A percentile compares a stretch with the other conserved stretches of the same genome.
Evolutionary conservation across 2,113 vertebrate species (phyloP).

Genomic region (Hemiscyllium ocellatum): DNA sequence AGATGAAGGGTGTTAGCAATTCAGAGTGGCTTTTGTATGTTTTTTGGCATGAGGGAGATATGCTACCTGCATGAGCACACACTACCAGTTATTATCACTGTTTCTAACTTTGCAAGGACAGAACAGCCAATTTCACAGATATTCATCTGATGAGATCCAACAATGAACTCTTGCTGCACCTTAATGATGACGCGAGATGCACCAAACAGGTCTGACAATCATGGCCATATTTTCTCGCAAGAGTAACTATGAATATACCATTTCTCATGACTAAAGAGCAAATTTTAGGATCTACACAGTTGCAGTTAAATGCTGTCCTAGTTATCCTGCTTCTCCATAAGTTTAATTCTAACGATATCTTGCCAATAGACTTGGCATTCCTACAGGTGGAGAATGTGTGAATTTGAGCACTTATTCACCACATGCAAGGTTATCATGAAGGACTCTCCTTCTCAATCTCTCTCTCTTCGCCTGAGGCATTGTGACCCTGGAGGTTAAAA

Average conservation of each 20-base stretch:
- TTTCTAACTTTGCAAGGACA: neutral
- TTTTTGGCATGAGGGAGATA: neutral
- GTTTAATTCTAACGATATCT: too few species aligned
- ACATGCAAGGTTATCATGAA: too few species aligned
- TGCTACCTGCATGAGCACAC: neutral
- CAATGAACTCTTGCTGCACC: neutral
- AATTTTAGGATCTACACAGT: too few species aligned
- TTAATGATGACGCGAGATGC: neutral
- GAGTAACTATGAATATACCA: neutral
- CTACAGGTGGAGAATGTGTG: too few species aligned
- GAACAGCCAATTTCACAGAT: neutral
- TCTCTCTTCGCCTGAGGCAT: too few species aligned
- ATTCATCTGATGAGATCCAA: neutral
- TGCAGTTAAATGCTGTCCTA: too few species aligned
- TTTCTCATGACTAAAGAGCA: neutral
- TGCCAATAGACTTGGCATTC: too few species aligned
- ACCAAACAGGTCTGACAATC: neutral
- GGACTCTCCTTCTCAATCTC: too few species aligned
- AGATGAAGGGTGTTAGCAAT: neutral
- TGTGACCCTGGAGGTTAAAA: too few species aligned
- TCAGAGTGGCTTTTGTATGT: neutral
- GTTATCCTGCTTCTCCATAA: too few species aligned
- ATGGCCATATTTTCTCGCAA: neutral
- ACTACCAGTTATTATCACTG: neutral
- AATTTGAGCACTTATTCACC: too few species aligned